These are phyloP conservation scores for Pedicia rivosa DNA, from an alignment of 2,888 invertebrate species.

Conservation along the genomic window DNA sequence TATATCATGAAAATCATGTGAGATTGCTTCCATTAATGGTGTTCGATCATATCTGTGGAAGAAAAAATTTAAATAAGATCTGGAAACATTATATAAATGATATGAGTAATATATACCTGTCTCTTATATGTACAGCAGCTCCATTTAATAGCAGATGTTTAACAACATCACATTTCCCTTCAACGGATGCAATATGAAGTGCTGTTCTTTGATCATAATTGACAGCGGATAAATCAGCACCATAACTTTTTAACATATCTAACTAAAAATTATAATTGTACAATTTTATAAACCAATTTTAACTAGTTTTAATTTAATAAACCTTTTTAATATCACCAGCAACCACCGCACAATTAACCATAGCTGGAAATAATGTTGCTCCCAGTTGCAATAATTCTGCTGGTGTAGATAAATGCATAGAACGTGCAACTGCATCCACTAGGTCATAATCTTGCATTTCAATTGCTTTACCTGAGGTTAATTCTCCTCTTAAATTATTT, in stretches of 20 bases:
- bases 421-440: constrained; percentile 41
- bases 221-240: constrained; percentile 54
- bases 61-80: too few species aligned
- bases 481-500: constrained; percentile 63
- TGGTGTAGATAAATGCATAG: constrained; percentile 36
- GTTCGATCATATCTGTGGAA: constrained; percentile 51
- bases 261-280: constrained; percentile 6
- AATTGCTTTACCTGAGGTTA: constrained; percentile 35
- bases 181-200: constrained; percentile 61
- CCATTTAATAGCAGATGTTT: constrained; percentile 60
- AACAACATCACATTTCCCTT: constrained; percentile 51
- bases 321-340: constrained; percentile 37
- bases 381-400: constrained; percentile 38
- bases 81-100: too few species aligned
- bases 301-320: constrained; percentile 17
- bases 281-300: background rate
- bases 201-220: constrained; percentile 65
- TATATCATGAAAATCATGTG: constrained; percentile 41
- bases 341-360: constrained; percentile 47
- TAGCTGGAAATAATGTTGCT: constrained; percentile 49
- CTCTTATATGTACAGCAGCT: constrained; percentile 66
- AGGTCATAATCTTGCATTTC: constrained; percentile 34
- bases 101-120: too few species aligned
- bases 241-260: constrained; percentile 33
- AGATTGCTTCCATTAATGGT: constrained; percentile 54